These are phyloP conservation scores for Myzus persicae DNA, from an alignment of 1,140 invertebrate species.

Conservation along the genomic window DNA sequence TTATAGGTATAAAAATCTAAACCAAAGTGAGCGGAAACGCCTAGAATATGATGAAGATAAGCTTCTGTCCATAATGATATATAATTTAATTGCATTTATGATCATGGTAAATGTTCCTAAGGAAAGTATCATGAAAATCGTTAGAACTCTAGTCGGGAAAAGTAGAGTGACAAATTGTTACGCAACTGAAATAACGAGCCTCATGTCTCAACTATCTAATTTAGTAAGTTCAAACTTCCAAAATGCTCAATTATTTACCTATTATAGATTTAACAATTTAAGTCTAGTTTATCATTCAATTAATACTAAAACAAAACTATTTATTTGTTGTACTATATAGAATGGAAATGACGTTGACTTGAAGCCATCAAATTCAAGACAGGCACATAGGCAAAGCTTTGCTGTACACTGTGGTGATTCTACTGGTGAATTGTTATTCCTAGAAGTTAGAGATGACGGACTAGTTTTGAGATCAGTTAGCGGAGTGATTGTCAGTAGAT, in stretches of 20 bases:
- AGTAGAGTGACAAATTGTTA: slow-evolving; percentile 98
- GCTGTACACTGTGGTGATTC: slow-evolving; percentile 96
- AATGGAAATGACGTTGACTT: slow-evolving; percentile 97
- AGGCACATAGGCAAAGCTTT: slow-evolving; percentile 96
- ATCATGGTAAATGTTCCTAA: slow-evolving; percentile 92
- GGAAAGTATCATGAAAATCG: slow-evolving; percentile 87
- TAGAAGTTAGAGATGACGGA: slow-evolving; percentile 98
- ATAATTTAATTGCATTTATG: slow-evolving; percentile 96
- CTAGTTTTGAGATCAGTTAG: slow-evolving; percentile 91
- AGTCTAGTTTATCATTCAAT: neutral
- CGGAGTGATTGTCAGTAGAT: slow-evolving; percentile 94
- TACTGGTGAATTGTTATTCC: slow-evolving; percentile 90
- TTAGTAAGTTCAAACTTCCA: slow-evolving; percentile 75
- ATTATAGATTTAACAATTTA: no score
- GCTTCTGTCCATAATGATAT: slow-evolving; percentile 92
- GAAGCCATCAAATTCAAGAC: slow-evolving; percentile 87
- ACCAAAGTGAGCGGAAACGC: slow-evolving; percentile 92
- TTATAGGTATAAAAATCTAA: slow-evolving; percentile 85
- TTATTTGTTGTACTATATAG: slow-evolving; percentile 65
- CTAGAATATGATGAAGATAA: slow-evolving; percentile 98
- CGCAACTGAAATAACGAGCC: slow-evolving; percentile 95
- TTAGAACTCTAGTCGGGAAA: slow-evolving; percentile 93
- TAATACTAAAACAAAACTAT: neutral
- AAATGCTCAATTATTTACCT: slow-evolving; percentile 61
- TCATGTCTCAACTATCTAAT: slow-evolving; percentile 94